These are phyloP conservation scores for Phycodurus eques DNA, from an alignment of 2,113 vertebrate genomes.

Conservation along the genomic window DNA sequence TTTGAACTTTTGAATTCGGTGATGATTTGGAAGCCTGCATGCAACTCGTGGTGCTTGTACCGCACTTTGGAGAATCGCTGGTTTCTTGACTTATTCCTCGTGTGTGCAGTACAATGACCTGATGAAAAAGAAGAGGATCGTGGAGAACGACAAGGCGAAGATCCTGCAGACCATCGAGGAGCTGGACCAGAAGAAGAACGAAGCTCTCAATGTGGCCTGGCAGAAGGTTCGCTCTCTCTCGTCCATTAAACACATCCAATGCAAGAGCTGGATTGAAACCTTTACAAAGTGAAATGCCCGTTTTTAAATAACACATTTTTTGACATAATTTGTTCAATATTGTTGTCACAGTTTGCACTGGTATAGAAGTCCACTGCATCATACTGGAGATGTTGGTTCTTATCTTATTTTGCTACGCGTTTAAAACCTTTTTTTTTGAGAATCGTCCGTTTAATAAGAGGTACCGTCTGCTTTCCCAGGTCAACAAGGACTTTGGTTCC, in stretches of 20 bases:
- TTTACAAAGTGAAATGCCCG: too few species aligned
- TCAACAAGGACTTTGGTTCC: constrained; percentile 92
- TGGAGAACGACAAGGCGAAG: constrained; percentile 91
- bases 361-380: too few species aligned
- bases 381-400: too few species aligned
- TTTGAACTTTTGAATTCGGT: too few species aligned
- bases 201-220: constrained; percentile 88
- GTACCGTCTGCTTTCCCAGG: constrained; percentile 68
- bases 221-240: constrained; percentile 79
- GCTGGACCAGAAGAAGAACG: constrained; percentile 90
- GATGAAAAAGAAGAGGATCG: constrained; percentile 90
- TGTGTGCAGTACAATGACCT: constrained; percentile 87
- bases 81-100: background rate
- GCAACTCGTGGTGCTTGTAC: too few species aligned
- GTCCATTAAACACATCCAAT: too few species aligned
- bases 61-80: background rate
- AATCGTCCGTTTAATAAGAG: background rate
- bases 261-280: too few species aligned
- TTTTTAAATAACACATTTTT: too few species aligned
- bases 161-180: constrained; percentile 88
- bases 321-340: too few species aligned
- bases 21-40: too few species aligned
- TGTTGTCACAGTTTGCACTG: too few species aligned
- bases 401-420: background rate
- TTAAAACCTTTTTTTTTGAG: background rate